Evolutionary conservation across 2,113 vertebrate genomes (phyloP).

Genomic region (Agelaius phoeniceus): DNA sequence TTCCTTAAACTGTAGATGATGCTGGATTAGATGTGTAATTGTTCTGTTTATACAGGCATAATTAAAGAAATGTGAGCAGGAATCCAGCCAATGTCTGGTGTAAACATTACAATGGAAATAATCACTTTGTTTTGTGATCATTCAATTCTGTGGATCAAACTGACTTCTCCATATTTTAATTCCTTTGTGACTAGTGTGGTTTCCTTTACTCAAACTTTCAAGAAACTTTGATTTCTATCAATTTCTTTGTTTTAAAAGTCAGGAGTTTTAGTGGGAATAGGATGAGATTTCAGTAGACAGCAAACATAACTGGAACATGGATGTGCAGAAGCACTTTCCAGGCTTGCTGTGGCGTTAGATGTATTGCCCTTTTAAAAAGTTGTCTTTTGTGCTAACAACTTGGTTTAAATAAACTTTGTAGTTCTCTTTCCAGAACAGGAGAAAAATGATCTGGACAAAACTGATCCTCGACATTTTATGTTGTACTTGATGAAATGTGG

Average conservation of each 20-base stretch:
- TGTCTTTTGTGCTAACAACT: background rate
- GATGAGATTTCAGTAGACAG: background rate
- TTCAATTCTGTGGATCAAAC: constrained; percentile 10
- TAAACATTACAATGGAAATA: constrained; percentile 36
- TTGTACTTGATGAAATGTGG: background rate
- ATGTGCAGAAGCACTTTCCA: background rate
- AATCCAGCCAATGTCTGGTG: constrained; percentile 32
- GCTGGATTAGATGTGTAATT: background rate
- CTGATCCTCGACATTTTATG: background rate
- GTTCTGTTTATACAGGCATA: constrained; percentile 31
- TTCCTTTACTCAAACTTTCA: constrained; percentile 23
- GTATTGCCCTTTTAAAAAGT: background rate
- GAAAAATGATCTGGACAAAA: background rate
- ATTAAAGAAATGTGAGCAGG: constrained; percentile 32
- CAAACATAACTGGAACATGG: background rate
- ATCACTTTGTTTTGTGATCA: constrained; percentile 21
- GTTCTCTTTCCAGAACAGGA: background rate
- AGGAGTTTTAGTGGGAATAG: background rate
- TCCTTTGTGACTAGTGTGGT: background rate
- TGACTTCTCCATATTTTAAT: background rate
- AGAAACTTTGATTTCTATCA: constrained; percentile 4
- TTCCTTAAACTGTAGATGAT: constrained; percentile 25
- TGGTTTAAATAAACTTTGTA: background rate
- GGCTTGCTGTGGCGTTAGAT: background rate
- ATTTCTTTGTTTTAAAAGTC: background rate